These are phyloP conservation scores for Tethya wilhelma DNA, from an alignment of 37 sponge, comb jelly and placozoan genomes.

Conservation along the genomic window DNA sequence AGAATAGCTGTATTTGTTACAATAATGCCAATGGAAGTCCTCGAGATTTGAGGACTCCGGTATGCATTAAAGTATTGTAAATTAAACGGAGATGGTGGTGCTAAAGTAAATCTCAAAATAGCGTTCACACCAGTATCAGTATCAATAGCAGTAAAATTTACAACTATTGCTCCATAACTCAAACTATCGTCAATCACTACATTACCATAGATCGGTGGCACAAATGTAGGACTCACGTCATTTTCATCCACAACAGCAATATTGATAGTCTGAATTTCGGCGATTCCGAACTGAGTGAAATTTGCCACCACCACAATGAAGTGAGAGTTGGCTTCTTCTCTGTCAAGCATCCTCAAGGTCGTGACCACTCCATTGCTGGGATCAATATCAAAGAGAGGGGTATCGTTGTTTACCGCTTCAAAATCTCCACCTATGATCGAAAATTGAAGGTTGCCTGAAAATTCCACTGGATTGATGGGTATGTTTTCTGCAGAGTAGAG, in stretches of 20 bases:
- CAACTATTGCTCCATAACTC: not conserved
- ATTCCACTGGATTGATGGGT: slow-evolving; percentile 20
- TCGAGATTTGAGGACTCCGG: too few species aligned
- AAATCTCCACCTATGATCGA: slow-evolving; percentile 14
- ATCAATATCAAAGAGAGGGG: slow-evolving; percentile 26
- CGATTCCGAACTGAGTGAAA: slow-evolving; percentile 29
- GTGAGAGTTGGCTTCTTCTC: slow-evolving; percentile 28
- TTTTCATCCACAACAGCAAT: slow-evolving; percentile 52
- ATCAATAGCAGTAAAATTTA: slow-evolving; percentile 42
- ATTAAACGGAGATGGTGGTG: not conserved
- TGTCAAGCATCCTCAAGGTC: slow-evolving; percentile 10
- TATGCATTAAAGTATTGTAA: too few species aligned
- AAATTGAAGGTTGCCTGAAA: slow-evolving; percentile 35
- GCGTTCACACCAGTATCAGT: slow-evolving; percentile 32
- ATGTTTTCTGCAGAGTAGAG: not conserved
- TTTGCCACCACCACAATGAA: slow-evolving; percentile 21
- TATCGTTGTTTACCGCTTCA: not conserved
- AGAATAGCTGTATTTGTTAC: slow-evolving; percentile 8
- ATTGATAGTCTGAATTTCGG: not conserved
- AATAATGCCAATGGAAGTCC: not conserved
- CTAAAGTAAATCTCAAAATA: slow-evolving; percentile 8
- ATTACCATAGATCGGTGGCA: not conserved
- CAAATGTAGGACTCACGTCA: slow-evolving; percentile 51
- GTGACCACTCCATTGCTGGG: slow-evolving; percentile 9
- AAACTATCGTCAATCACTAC: slow-evolving; percentile 1